Evolutionary conservation across 2,888 invertebrate genomes (phyloP), one percentile per base, ranked within the genome.

Genomic region (Danaus chrysippus): DNA sequence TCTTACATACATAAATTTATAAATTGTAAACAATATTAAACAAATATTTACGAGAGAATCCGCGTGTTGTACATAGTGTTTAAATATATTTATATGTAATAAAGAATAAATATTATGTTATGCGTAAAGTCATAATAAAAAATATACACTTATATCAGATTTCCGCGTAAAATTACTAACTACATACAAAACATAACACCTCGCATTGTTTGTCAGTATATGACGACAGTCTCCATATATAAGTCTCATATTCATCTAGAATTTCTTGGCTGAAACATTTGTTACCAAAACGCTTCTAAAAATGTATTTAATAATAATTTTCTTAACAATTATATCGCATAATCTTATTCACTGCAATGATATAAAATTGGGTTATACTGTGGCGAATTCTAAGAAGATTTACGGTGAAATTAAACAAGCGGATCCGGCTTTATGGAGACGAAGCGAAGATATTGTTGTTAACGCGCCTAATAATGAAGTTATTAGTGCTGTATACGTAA

Each of bases 351-450:
- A 70, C 9, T 68, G 76, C 0, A 82, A 81, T 52, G 84, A 86
- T 61, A 59, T 85, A 17, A 73, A 74, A 1, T 9, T 83, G 0
- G 86, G 85, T 0, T 70, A 68, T n/a, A 70, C 69, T 0, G 63
- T 71, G 8, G 69, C 68, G 8, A 64, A 65, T 53, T 70, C 88
- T 0, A 83, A 71, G 62, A 84, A 79, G 59, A 78, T 87, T 54
- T 86, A 76, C 63, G 78, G 80, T 62, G 83, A 84, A 62, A 79
- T 87, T 0, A 83, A 81, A 17, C 79, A 84, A 74, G 84, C 82
- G 0, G 71, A 79, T 61, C 86, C 89, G 0, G 87, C 87, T 0
- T 56, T 88, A 1, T 89, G 89, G 89, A 83, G 66, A 12, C 78
- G 88, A 46, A 78, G 81, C 0, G 86, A 88, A 46, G 83, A 83